Conservation (phyloP, 2,797 vertebrate genomes). For the Aselliscus stoliczkanus region DNA sequence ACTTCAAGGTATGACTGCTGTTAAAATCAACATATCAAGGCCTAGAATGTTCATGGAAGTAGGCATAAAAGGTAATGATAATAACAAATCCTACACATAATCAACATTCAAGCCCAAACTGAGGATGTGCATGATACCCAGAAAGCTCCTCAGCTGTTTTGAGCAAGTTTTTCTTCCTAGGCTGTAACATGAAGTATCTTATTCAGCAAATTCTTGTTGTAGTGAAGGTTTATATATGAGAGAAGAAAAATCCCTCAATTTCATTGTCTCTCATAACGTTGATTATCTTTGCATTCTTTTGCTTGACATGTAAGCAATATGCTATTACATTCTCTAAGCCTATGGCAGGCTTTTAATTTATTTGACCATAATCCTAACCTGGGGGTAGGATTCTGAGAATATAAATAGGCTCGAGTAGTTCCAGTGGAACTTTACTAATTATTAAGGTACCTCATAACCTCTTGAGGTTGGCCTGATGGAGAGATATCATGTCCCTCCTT, state of each 20-base stretch:
- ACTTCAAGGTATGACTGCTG: background rate
- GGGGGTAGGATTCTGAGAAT: constrained; percentile 47
- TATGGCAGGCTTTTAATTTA: constrained; percentile 63
- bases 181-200: constrained; percentile 31
- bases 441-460: constrained; percentile 64
- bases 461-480: constrained; percentile 43
- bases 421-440: constrained; percentile 59
- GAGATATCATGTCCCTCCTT: constrained; percentile 36
- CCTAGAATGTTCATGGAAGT: constrained; percentile 28
- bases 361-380: constrained; percentile 49
- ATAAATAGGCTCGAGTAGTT: constrained; percentile 59
- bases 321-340: constrained; percentile 60
- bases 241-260: constrained; percentile 55
- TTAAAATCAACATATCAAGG: constrained; percentile 41
- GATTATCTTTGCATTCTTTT: constrained; percentile 56
- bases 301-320: constrained; percentile 59
- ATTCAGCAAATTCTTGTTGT: constrained; percentile 3
- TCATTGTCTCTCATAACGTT: constrained; percentile 39
- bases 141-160: constrained; percentile 5
- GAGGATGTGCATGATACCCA: background rate
- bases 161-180: constrained; percentile 27
- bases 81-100: constrained; percentile 35
- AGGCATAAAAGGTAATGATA: constrained; percentile 40
- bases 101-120: constrained; percentile 14
- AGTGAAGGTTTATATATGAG: constrained; percentile 21